These are phyloP conservation scores for Parascotia fuliginaria DNA, from an alignment of 2,888 invertebrate genomes.

Conservation along the genomic window DNA sequence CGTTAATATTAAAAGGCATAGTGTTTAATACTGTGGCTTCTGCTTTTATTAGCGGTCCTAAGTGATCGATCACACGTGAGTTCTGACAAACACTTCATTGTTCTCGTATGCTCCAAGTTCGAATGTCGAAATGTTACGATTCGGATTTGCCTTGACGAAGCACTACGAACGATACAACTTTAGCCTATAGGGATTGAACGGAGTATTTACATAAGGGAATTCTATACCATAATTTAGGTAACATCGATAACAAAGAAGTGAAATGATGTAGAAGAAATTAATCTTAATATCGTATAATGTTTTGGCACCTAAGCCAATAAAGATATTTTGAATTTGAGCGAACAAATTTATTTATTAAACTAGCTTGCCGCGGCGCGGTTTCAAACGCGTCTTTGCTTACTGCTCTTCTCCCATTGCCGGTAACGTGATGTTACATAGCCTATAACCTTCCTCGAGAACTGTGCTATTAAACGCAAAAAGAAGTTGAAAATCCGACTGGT, in stretches of 20 bases:
- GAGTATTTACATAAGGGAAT: not conserved
- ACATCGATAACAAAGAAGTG: constrained; percentile 3
- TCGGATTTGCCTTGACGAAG: constrained; percentile 59
- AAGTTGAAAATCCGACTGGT: too few species aligned
- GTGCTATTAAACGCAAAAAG: too few species aligned
- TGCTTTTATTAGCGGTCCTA: constrained; percentile 51
- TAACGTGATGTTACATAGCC: too few species aligned
- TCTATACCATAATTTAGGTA: constrained; percentile 7
- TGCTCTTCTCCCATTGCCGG: too few species aligned
- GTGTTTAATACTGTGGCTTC: constrained; percentile 47
- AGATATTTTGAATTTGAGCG: too few species aligned
- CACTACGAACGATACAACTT: constrained; percentile 58
- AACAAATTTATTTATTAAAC: too few species aligned
- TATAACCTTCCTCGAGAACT: too few species aligned
- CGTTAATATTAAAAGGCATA: constrained; percentile 66
- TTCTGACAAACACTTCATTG: constrained; percentile 55
- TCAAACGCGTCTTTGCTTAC: too few species aligned
- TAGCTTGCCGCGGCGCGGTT: too few species aligned
- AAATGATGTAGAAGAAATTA: not conserved
- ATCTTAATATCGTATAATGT: not conserved
- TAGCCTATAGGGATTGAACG: constrained; percentile 15
- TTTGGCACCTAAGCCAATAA: not conserved
- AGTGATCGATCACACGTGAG: constrained; percentile 59
- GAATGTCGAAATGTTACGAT: constrained; percentile 46
- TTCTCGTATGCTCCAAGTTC: constrained; percentile 46